Percentiles rank a stretch among this genome's conserved stretches.
Conservation (phyloP, 2,888 invertebrate species). For the Drosophila suboccidentalis region DNA sequence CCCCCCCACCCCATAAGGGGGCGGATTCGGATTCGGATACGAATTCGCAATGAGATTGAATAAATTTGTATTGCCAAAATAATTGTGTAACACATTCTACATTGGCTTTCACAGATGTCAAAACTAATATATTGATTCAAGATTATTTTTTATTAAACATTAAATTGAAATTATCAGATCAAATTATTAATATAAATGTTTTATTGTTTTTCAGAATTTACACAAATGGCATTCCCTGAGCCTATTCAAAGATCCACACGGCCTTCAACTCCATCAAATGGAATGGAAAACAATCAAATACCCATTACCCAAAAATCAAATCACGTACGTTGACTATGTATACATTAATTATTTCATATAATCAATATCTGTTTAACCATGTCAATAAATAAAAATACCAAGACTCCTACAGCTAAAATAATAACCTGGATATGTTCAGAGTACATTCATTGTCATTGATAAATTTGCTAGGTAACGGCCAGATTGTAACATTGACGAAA, state of each 20-base stretch:
- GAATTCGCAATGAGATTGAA: slow-evolving; percentile 28
- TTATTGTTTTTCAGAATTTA: slow-evolving; percentile 38
- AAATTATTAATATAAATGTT: not conserved
- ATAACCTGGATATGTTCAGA: too few relatives aligned
- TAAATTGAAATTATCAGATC: not conserved
- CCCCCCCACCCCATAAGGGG: slow-evolving; percentile 25
- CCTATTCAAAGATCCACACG: slow-evolving; percentile 27
- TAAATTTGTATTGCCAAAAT: slow-evolving; percentile 23
- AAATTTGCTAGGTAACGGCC: too few relatives aligned
- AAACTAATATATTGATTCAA: not conserved
- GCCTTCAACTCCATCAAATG: slow-evolving; percentile 39
- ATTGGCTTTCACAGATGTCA: not conserved
- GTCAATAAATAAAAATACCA: not conserved
- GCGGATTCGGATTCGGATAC: slow-evolving; percentile 1
- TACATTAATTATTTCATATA: not conserved
- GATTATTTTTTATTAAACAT: not conserved
- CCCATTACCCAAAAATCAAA: slow-evolving; percentile 60
- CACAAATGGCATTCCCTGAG: slow-evolving; percentile 45
- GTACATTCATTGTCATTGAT: too few relatives aligned
- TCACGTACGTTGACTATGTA: slow-evolving; percentile 50
- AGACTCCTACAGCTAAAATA: not conserved
- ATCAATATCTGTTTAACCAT: not conserved
- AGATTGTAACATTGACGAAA: too few relatives aligned
- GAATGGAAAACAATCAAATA: slow-evolving; percentile 55
- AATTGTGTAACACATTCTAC: not conserved